Base-by-base conservation (phyloP, 2,888 invertebrate genomes). In the Noctua janthe region DNA sequence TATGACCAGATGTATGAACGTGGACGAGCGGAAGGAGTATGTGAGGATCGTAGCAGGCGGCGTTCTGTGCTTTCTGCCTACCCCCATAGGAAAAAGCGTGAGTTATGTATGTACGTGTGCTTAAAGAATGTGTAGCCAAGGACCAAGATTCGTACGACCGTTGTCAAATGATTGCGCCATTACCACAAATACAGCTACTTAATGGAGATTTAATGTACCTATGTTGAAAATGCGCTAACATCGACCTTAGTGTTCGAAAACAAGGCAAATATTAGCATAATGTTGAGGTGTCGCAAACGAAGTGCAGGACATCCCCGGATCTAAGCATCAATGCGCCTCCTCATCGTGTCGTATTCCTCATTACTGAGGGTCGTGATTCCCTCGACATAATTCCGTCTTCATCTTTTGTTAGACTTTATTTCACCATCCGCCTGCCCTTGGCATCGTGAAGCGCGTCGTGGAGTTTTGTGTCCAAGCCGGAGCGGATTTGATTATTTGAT, bases 141-240 rank as follows among this genome's bases (percentile, higher is more conserved):
- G 29, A 77, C 17, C 43, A 64, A 77, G 51, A 54, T 11, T 7
- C 17, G 8, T 77, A 54, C 51, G 51, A 35, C 10, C 29, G 79
- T 23, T 11, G 35, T 23, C n/a, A 15, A 17, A 47, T 78, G 5
- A 79, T 56, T 78, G 67, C 20, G 35, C 47, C 54, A 77, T 77
- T 47, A 35, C 47, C 8, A 78, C n/a, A 39, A 56, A 56, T 78
- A 56, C 47, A 56, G 8, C 11, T 15, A 7, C 47, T 54, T 79
- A 67, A 67, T 67, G n/a, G 66, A 56, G 20, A 47, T 79, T 49
- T 67, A 67, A 78, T 78, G 35, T 49, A 78, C 51, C 1, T 51
- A n/a, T 47, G 35, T 15, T 54, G 47, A 78, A 66, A 78, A 78
- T 54, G 11, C 13, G 66, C 78, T 51, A 47, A 66, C 35, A n/a